Base-by-base conservation (phyloP, 2,113 vertebrate genomes). In the Oreochromis tanganicae region DNA sequence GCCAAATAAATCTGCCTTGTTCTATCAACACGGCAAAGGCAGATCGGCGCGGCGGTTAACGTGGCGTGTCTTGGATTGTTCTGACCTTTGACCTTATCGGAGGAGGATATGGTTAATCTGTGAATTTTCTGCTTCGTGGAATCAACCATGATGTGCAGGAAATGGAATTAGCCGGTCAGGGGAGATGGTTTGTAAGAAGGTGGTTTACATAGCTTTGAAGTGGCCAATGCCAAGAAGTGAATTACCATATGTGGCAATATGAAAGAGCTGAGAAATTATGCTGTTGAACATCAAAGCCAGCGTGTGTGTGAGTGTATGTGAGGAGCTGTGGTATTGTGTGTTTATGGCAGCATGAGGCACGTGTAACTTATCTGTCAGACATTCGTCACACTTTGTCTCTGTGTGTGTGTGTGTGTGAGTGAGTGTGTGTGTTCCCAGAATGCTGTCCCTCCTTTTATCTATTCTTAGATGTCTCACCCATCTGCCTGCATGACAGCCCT, bases 191-290 rank as follows among this genome's bases (percentile, higher is more conserved):
- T 63, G 84, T 73, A 34, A 27, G 87, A 83, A 86, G 91, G 80
- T 91, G 8, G 87, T 92, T 91, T 86, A 79, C 88, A 88, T 80
- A 82, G 82, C 93, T 94, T 94, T 93, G 93, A 94, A 95, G 93
- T 84, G 85, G 59, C 91, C 91, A n/a, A 43, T 73, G 91, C 87
- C 89, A 88, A 90, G 86, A 91, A 86, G 81, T 86, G 89, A 95
- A 89, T 94, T 91, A 88, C 94, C 94, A 94, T 94, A 94, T 94
- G 92, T 94, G 93, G 94, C 24, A 19, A 93, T 92, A 89, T 88
- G 89, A 90, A 92, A 88, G 90, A 83, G 85, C 83, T 36, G 79
- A 84, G 85, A 92, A 89, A 90, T 88, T 80, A 92, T 85, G 87
- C 46, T 4, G 86, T 41, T 48, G 48, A 63, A 86, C 92, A 92